These are phyloP conservation scores for Corynorhinus townsendii DNA, from an alignment of 2,113 vertebrate species.

Conservation along the genomic window DNA sequence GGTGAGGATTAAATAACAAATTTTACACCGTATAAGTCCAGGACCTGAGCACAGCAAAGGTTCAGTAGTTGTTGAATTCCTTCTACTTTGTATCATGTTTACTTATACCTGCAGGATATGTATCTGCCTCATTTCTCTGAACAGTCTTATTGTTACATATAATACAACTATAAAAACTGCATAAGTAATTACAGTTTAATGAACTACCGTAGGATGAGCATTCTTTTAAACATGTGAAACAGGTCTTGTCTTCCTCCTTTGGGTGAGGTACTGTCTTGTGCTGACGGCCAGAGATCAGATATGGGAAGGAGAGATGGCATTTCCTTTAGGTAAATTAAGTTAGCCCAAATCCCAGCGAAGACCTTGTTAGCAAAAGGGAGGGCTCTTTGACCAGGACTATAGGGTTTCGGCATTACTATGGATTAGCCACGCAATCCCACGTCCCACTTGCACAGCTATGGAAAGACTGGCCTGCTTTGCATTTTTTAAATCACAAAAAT, in stretches of 20 bases:
- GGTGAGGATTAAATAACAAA: neutral
- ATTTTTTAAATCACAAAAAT: neutral
- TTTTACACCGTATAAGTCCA: neutral
- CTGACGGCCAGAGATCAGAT: neutral
- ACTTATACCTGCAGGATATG: neutral
- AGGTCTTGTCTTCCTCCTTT: neutral
- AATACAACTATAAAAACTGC: neutral
- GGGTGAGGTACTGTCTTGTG: accelerated
- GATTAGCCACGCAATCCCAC: neutral
- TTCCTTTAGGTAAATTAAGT: constrained; percentile 6
- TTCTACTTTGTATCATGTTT: neutral
- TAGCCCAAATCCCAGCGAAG: neutral
- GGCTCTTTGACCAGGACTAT: neutral
- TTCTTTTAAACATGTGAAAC: neutral
- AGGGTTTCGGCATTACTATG: neutral
- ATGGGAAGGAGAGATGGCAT: neutral
- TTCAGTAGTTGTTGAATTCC: neutral
- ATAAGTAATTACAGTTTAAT: neutral
- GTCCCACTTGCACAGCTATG: neutral
- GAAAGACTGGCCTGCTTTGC: neutral
- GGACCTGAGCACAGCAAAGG: neutral
- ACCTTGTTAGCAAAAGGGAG: neutral
- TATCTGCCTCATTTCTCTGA: neutral
- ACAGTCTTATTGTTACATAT: neutral
- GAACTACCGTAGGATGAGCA: neutral